Percentiles rank a stretch among this genome's conserved stretches.
Conservation (phyloP, 2,797 vertebrate species). For the Adrianichthys oophorus region DNA sequence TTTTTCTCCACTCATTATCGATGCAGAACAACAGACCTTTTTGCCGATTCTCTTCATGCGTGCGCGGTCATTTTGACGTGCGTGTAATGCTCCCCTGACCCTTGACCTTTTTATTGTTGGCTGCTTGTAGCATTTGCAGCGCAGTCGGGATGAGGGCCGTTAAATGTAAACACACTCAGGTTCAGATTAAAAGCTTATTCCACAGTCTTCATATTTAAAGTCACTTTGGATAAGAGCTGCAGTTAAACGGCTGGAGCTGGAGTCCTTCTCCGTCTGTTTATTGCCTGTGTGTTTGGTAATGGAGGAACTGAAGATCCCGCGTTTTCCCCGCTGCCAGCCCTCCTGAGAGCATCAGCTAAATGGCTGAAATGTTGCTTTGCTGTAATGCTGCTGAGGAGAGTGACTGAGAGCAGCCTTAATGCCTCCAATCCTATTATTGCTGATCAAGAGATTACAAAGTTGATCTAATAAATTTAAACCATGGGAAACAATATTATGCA, state of each 20-base stretch:
- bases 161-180: constrained; percentile 31
- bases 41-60: neutral
- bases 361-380: constrained; percentile 43
- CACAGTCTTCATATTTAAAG: constrained; percentile 20
- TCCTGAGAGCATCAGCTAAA: constrained; percentile 45
- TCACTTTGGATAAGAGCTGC: constrained; percentile 34
- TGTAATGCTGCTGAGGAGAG: constrained; percentile 25
- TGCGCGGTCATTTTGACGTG: constrained; percentile 44
- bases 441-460: constrained; percentile 6
- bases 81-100: constrained; percentile 38
- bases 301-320: constrained; percentile 4
- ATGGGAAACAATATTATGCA: constrained; percentile 10
- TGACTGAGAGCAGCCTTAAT: constrained; percentile 22
- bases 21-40: neutral
- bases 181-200: constrained; percentile 47
- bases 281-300: constrained; percentile 24
- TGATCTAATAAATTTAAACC: constrained; percentile 5
- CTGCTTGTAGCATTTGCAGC: constrained; percentile 34
- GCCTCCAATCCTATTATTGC: neutral
- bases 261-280: constrained; percentile 26
- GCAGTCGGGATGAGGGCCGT: constrained; percentile 24
- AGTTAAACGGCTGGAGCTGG: constrained; percentile 18
- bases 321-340: constrained; percentile 15
- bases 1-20: neutral
- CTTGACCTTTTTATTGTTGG: constrained; percentile 36